Conservation (phyloP, 2,113 vertebrate genomes). For the Eulemur rufifrons region DNA sequence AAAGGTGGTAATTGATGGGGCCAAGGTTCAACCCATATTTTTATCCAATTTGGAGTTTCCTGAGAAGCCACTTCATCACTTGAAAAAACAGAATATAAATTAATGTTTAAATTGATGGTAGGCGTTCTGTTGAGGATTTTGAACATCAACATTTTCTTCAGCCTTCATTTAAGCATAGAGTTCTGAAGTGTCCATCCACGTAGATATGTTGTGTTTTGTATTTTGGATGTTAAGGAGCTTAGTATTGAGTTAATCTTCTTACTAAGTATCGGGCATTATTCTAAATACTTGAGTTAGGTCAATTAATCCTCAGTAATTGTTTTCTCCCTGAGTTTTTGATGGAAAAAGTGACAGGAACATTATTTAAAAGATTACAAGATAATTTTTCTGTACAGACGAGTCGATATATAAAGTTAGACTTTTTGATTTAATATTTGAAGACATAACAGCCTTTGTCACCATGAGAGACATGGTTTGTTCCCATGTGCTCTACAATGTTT, state of each 20-base stretch:
- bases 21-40: background rate
- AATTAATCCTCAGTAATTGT: background rate
- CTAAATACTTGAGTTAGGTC: background rate
- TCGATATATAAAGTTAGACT: background rate
- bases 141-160: background rate
- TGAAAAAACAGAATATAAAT: background rate
- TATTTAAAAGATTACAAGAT: background rate
- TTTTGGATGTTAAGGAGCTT: background rate
- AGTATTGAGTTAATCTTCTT: background rate
- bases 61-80: background rate
- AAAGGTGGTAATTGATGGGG: background rate
- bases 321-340: background rate
- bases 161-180: background rate
- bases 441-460: background rate
- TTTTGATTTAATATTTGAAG: background rate
- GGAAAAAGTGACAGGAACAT: background rate
- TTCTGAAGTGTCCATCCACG: background rate
- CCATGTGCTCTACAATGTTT: background rate
- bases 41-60: background rate
- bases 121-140: background rate
- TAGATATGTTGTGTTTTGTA: background rate
- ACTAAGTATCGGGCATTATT: background rate
- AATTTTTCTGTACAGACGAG: background rate
- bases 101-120: background rate
- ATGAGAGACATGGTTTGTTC: background rate